Conservation (phyloP, 2,797 vertebrate species). For the Hirundo rustica region DNA sequence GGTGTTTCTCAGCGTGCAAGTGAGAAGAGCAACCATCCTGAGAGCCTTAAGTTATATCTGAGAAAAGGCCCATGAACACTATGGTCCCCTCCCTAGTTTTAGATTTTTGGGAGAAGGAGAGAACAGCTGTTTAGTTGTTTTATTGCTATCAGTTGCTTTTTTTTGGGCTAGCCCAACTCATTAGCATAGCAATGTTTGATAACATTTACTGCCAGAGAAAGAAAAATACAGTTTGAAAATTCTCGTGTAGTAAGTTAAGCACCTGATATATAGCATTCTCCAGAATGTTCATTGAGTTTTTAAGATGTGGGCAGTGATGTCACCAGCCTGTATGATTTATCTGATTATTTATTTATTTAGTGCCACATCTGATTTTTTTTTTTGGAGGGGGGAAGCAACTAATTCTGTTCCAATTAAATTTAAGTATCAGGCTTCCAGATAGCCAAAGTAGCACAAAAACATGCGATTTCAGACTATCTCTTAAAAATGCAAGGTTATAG, state of each 20-base stretch:
- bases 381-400: fast-evolving
- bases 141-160: not conserved
- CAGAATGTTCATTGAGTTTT: not conserved
- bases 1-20: not conserved
- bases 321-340: not conserved
- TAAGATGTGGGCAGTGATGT: not conserved
- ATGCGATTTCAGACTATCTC: not conserved
- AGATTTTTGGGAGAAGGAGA: not conserved
- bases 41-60: not conserved
- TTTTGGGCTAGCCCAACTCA: not conserved
- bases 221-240: not conserved
- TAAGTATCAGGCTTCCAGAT: not conserved
- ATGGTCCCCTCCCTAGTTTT: not conserved
- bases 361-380: not conserved
- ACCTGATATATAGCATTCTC: not conserved
- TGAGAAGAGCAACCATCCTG: not conserved
- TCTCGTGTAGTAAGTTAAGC: not conserved
- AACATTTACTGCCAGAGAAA: not conserved
- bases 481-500: not conserved
- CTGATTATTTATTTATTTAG: not conserved
- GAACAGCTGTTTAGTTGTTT: not conserved
- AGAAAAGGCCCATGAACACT: not conserved
- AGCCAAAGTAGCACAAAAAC: not conserved
- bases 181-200: not conserved
- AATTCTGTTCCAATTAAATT: not conserved